These are phyloP conservation scores for Lepidonotus clava DNA, from an alignment of 2,888 invertebrate genomes.

Conservation along the genomic window DNA sequence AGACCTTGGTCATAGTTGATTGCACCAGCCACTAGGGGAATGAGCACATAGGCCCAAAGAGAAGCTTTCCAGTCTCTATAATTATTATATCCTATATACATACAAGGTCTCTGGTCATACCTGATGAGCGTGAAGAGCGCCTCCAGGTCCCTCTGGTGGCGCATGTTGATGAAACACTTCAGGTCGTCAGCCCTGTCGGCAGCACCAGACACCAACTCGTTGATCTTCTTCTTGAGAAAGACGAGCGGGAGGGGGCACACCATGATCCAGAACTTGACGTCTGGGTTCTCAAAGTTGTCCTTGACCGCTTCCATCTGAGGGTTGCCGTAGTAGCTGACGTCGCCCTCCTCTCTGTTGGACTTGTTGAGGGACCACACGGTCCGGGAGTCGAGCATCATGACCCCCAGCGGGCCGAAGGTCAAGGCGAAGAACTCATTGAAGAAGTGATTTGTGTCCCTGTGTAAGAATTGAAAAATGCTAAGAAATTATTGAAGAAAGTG, in stretches of 20 bases:
- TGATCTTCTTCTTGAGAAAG: slow-evolving; percentile 52
- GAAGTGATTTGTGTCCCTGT: not conserved
- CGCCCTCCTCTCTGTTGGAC: not conserved
- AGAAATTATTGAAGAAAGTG: too few species aligned
- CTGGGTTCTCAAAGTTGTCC: not conserved
- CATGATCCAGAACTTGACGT: not conserved
- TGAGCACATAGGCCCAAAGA: too few species aligned
- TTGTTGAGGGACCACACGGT: slow-evolving; percentile 3
- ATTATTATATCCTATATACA: too few species aligned
- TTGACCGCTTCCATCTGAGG: not conserved
- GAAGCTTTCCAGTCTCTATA: too few species aligned
- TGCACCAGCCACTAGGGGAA: too few species aligned
- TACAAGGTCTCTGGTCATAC: too few species aligned
- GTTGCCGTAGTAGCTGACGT: slow-evolving; percentile 35
- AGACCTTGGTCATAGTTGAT: too few species aligned
- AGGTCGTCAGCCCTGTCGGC: slow-evolving; percentile 31
- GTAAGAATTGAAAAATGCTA: too few species aligned
- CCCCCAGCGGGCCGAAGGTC: slow-evolving; percentile 17
- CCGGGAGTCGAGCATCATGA: slow-evolving; percentile 41
- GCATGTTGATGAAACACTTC: slow-evolving; percentile 29
- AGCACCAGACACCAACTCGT: not conserved
- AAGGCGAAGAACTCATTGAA: slow-evolving; percentile 23
- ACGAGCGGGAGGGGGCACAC: slow-evolving; percentile 14
- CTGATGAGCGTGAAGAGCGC: not conserved
- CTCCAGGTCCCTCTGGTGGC: slow-evolving; percentile 27